Percentiles rank a stretch among this genome's conserved stretches.
phyloP scores from a whole-genome alignment of 2,113 vertebrate species.

The Dolichotis patagonum region DNA sequence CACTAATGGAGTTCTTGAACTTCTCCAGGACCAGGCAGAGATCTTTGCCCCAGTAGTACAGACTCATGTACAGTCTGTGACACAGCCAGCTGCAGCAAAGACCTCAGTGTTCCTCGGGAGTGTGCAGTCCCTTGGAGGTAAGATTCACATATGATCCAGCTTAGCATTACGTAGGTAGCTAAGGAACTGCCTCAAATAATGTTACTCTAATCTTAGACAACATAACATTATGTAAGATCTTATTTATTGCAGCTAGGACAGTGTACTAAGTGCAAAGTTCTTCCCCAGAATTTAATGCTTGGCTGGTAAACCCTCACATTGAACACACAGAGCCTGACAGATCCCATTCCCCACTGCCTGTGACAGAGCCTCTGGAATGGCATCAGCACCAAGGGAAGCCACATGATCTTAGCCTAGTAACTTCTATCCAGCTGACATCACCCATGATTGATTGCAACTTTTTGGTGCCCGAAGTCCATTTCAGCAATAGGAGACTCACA shows the following conservation, averaged over 20 bases:
- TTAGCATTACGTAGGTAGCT: neutral
- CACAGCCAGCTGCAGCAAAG: neutral
- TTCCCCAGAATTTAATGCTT: neutral
- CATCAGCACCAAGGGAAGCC: neutral
- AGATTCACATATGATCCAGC: neutral
- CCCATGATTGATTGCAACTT: too few relatives aligned
- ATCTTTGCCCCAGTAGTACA: neutral
- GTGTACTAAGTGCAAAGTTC: neutral
- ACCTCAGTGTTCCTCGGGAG: neutral
- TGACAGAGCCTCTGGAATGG: neutral
- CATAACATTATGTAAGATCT: neutral
- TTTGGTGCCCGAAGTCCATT: neutral
- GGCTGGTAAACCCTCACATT: neutral
- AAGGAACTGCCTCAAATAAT: neutral
- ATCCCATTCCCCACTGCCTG: neutral
- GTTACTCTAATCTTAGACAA: neutral
- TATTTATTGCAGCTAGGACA: neutral
- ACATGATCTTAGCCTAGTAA: neutral
- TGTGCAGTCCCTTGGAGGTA: neutral
- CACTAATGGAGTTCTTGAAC: neutral
- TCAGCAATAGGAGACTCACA: neutral
- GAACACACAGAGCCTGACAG: neutral
- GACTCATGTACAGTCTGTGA: neutral
- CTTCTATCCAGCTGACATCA: neutral
- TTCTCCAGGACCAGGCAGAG: neutral